Evolutionary conservation across 2,113 vertebrate genomes (phyloP), one percentile per base, ranked within the genome.

Genomic region (Calidris pygmaea): DNA sequence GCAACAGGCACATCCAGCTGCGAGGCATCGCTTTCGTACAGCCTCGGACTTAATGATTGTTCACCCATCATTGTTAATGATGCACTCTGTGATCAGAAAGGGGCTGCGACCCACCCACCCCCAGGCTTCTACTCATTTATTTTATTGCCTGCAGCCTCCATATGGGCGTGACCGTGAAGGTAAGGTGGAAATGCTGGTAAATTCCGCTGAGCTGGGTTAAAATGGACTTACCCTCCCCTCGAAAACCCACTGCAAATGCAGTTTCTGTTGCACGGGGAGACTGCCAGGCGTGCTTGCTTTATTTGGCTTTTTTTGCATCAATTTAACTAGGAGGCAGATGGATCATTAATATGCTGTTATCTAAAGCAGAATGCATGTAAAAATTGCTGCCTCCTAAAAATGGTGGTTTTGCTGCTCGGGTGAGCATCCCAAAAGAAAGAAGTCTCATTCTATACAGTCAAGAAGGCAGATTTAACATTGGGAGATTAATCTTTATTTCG

Each of bases 401-500:
- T 18, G 52, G 26, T 1, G 3, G 18, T 77, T 60, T 30, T 89
- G 68, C 72, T 87, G 89, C 68, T 65, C 77, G 47, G 41, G 60
- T 63, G 43, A 94, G 35, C 3, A 3, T 29, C 60, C 43, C 66
- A 29, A 43, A 62, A 84, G 72, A 74, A 80, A 52, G 14, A n/a
- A 62, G 22, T 37, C 76, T 92, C 8, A 5, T 24, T 77, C 34
- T 65, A 0, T 1, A 45, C 32, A 92, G 56, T 74, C 68, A 92
- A 66, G 59, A 74, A 24, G 43, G 87, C 34, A 35, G 26, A 68
- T 17, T 53, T 95, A 92, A 71, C 14, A 10, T 3, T 30, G 21
- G 26, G 45, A 81, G 34, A 81, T 85, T 58, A 60, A 58, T 89
- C 85, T 97, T 96, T 96, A 96, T 94, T 96, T 89, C 73, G 76